These are phyloP conservation scores for Temnothorax ravouxi DNA, from an alignment of 2,888 invertebrate genomes.

Conservation along the genomic window DNA sequence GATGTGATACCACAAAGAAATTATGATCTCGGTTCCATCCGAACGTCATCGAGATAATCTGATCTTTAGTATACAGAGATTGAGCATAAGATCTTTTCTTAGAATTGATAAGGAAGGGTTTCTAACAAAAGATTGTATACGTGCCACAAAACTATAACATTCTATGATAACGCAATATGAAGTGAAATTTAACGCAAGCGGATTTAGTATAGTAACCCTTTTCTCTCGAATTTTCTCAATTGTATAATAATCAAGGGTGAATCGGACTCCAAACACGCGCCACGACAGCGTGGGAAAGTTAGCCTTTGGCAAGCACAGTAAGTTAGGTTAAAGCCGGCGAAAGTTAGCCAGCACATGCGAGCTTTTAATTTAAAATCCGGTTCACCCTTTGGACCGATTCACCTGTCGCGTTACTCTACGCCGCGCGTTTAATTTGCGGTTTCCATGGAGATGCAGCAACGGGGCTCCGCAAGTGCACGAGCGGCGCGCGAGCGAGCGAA, in stretches of 20 bases:
- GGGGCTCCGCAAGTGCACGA: slow-evolving; percentile 29
- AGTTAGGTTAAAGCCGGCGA: slow-evolving; percentile 9
- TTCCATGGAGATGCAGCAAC: slow-evolving; percentile 68
- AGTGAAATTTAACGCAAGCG: too few species aligned
- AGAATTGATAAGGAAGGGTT: too few species aligned
- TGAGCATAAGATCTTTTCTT: too few species aligned
- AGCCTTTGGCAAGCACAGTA: background rate
- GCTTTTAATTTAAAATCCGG: slow-evolving; percentile 53
- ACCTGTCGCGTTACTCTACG: slow-evolving; percentile 54
- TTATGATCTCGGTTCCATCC: too few species aligned
- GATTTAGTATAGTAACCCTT: background rate
- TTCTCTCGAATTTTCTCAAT: background rate
- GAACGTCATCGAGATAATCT: too few species aligned
- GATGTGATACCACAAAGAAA: too few species aligned
- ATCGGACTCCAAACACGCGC: background rate
- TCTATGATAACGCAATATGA: too few species aligned
- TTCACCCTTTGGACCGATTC: slow-evolving; percentile 42
- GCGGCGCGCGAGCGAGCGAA: background rate
- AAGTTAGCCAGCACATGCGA: slow-evolving; percentile 29
- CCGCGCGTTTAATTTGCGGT: slow-evolving; percentile 70
- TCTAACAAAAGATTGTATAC: too few species aligned
- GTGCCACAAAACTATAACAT: too few species aligned
- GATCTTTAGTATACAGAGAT: too few species aligned
- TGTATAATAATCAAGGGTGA: background rate
- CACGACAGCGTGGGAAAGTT: background rate